phyloP scores from a whole-genome alignment of 1,140 invertebrate species.

The Diorhabda carinulata region DNA sequence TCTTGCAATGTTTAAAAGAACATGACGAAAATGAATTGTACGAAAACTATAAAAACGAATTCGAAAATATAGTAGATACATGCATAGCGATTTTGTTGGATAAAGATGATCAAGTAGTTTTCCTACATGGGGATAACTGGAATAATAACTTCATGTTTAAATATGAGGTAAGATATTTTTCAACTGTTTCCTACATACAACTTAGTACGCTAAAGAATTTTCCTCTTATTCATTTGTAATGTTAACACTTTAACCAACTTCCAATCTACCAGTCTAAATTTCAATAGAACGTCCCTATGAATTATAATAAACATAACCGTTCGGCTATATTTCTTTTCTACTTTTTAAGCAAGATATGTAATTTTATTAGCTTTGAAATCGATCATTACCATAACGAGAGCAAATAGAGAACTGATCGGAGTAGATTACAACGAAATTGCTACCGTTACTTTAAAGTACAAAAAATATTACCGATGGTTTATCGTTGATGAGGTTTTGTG shows the following conservation, averaged over 20 bases:
- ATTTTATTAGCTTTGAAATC: background rate
- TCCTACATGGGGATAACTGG: constrained; percentile 37
- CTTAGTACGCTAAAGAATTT: background rate
- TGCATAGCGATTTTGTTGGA: constrained; percentile 22
- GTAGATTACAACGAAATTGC: no score
- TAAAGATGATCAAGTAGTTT: constrained; percentile 22
- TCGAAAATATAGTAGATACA: constrained; percentile 8
- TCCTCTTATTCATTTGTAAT: background rate
- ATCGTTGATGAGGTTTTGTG: no score
- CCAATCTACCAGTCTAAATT: no score
- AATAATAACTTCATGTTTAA: constrained; percentile 37
- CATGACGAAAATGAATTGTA: constrained; percentile 23
- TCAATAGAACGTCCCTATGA: no score
- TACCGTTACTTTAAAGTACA: no score
- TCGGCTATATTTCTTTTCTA: no score
- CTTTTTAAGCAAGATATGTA: no score
- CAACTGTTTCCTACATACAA: background rate
- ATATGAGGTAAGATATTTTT: constrained; percentile 22
- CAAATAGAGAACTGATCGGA: background rate
- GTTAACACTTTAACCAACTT: background rate
- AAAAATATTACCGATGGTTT: no score
- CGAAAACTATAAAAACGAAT: constrained; percentile 15
- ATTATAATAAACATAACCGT: no score
- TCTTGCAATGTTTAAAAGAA: constrained; percentile 18
- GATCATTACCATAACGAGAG: background rate